phyloP scores from a whole-genome alignment of 2,888 invertebrate species.

The Pharmacophagus antenor region DNA sequence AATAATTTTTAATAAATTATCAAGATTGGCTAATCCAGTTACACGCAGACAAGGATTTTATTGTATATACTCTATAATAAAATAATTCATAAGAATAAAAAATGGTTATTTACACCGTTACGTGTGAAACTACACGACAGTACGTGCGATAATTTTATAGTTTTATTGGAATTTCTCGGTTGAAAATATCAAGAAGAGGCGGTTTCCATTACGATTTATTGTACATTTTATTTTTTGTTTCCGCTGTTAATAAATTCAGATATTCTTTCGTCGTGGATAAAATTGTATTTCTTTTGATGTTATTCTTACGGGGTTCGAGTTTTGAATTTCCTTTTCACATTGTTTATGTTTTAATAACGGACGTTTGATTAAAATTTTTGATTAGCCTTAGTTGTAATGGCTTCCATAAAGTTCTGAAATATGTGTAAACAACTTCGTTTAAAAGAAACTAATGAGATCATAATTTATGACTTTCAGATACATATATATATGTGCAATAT shows the following conservation, averaged over 20 bases:
- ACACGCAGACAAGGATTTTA: slow-evolving; percentile 64
- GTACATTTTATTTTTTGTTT: slow-evolving; percentile 67
- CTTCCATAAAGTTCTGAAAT: slow-evolving; percentile 6
- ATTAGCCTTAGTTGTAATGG: slow-evolving; percentile 19
- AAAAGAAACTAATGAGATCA: slow-evolving; percentile 2
- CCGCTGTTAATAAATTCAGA: slow-evolving; percentile 58
- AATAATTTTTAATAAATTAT: slow-evolving; percentile 41
- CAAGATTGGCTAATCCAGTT: slow-evolving; percentile 44
- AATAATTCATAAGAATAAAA: slow-evolving; percentile 66
- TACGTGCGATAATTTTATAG: slow-evolving; percentile 71
- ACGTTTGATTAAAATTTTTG: slow-evolving; percentile 22
- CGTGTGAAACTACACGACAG: slow-evolving; percentile 56
- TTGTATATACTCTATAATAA: slow-evolving; percentile 65
- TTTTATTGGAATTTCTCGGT: slow-evolving; percentile 65
- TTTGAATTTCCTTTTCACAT: slow-evolving; percentile 37
- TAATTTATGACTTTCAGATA: background rate
- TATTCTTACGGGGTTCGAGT: slow-evolving; percentile 31
- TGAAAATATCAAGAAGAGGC: slow-evolving; percentile 65
- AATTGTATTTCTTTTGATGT: slow-evolving; percentile 40
- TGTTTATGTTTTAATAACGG: slow-evolving; percentile 33
- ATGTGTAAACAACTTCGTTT: slow-evolving; percentile 22
- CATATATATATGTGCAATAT: background rate
- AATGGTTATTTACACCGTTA: slow-evolving; percentile 57
- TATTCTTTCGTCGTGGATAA: slow-evolving; percentile 37
- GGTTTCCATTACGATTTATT: slow-evolving; percentile 62